Evolutionary conservation across 92 coral and sea anemone genomes (phyloP).

Genomic region (Meandrina meandrites): DNA sequence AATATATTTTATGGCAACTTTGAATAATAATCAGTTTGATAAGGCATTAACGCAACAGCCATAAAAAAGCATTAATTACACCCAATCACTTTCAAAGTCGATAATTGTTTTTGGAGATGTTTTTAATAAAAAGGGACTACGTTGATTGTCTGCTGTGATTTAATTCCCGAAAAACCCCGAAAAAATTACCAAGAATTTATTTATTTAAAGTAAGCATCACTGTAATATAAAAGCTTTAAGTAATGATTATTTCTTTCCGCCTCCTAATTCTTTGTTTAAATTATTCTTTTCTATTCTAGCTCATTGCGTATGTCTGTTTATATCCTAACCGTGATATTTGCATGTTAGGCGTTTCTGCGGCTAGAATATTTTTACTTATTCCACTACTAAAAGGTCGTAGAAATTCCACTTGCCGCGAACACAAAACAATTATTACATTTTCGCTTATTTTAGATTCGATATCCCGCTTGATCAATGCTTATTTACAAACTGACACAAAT

Average conservation of each 20-base stretch:
- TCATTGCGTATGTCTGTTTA: background rate
- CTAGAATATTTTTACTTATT: too few species aligned
- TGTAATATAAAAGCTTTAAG: too few species aligned
- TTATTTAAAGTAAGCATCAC: background rate
- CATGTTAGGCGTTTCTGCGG: too few species aligned
- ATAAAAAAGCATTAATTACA: slow-evolving; percentile 8
- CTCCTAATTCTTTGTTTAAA: background rate
- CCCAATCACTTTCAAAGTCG: background rate
- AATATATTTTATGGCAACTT: background rate
- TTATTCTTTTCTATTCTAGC: background rate
- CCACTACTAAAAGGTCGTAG: too few species aligned
- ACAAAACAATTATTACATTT: background rate
- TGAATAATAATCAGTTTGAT: slow-evolving; percentile 3
- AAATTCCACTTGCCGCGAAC: background rate
- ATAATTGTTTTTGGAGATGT: slow-evolving; percentile 7
- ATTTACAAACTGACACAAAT: background rate
- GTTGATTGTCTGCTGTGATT: background rate
- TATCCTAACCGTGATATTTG: too few species aligned
- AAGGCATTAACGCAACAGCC: slow-evolving; percentile 1
- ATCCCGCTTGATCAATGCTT: background rate
- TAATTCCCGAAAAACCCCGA: background rate
- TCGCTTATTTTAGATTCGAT: background rate
- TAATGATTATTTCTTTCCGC: too few species aligned
- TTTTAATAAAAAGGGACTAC: background rate
- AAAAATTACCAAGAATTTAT: background rate